Percentiles rank a stretch among this genome's conserved stretches.
Evolutionary conservation across 2,113 vertebrate species (phyloP).

Genomic region (Hipposideros armiger): DNA sequence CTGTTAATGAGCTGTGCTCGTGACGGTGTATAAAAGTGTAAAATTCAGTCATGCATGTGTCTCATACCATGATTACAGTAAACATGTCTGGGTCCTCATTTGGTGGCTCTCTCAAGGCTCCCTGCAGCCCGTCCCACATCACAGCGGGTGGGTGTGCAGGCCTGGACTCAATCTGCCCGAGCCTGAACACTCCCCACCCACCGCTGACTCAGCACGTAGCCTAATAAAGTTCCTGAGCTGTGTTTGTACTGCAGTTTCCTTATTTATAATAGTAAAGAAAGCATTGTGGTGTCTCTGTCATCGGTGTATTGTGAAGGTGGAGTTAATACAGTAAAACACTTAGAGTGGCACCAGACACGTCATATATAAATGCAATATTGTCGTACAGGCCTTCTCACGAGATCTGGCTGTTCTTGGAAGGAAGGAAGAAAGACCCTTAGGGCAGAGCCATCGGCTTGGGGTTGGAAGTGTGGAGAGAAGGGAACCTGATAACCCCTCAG

Average conservation of each 20-base stretch:
- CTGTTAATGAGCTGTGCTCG: not conserved
- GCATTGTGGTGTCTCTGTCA: fast-evolving
- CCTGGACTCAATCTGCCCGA: fast-evolving
- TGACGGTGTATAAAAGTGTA: not conserved
- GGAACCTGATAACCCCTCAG: fast-evolving
- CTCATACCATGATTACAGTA: fast-evolving
- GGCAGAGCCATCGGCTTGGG: not conserved
- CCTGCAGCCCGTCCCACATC: fast-evolving
- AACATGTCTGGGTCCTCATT: fast-evolving
- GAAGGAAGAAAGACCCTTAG: not conserved
- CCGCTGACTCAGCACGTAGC: fast-evolving
- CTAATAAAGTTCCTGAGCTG: not conserved
- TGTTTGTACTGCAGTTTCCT: not conserved
- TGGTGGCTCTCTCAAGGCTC: not conserved
- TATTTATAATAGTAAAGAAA: not conserved
- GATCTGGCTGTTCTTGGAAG: too few species aligned
- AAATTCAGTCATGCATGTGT: not conserved
- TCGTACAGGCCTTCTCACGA: fast-evolving
- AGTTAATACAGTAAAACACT: too few species aligned
- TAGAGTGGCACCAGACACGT: fast-evolving
- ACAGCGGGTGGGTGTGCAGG: fast-evolving
- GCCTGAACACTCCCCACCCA: fast-evolving
- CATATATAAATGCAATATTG: fast-evolving
- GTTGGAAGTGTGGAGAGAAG: not conserved
- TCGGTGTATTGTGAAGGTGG: not conserved